Base-by-base conservation (phyloP, 1,140 invertebrate genomes). In the Eubasilissa regina region DNA sequence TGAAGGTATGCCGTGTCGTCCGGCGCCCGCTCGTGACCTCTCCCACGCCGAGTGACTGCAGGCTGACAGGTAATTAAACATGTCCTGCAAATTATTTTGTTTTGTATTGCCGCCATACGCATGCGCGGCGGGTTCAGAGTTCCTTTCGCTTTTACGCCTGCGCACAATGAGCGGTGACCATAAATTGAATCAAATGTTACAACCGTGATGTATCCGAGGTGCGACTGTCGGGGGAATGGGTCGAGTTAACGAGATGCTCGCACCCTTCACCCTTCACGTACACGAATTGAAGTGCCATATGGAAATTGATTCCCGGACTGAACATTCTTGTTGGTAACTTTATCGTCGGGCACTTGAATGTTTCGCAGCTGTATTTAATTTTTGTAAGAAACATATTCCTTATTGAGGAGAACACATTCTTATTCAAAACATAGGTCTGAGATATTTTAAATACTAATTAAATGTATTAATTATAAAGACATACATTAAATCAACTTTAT, bases 61-160 rank as follows among this genome's bases (percentile, higher is more conserved):
- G 55, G 15, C 66, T 70, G 77, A 55, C 62, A 72, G 66, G 77
- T 60, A 78, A 78, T 78, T 78, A 78, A 78, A 60, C 47, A 78
- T 78, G 77, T 73, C 64, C 68, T 78, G 77, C 77, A 78, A 78
- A 78, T 70, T 78, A 78, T 78, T 72, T 72, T 73, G 77, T 78
- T 78, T 78, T 78, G 77, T 58, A 73, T 45, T 53, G 53, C 64
- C 66, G 77, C 66, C 77, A 68, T 51, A 25, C 19, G 10, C 60
- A 66, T 77, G 53, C 58, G 17, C 56, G 25, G 1, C 25, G 56
- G 21, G 56, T 62, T 76, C 47, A 62, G 17, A 75, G 55, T 60
- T 75, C 56, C 56, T 62, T 75, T 75, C 73, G 73, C 56, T 75
- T 60, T 75, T 75, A 47, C 53, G 55, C 66, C 47, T 51, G 66